Conservation (phyloP, 2,797 vertebrate genomes). For the Uromys caudimaculatus region DNA sequence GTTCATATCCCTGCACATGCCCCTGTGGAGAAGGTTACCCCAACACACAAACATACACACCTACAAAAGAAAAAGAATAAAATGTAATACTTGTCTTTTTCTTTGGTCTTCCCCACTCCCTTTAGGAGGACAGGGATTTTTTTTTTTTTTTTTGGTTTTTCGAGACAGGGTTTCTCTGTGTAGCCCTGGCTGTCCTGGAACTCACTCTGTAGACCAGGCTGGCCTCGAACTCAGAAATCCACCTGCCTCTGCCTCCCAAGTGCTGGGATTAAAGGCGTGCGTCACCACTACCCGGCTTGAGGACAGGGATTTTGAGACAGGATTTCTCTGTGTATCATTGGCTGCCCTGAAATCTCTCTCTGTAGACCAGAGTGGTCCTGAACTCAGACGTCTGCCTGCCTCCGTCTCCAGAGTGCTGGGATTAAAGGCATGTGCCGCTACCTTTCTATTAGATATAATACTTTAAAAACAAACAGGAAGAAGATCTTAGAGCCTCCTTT, state of each 20-base stretch:
- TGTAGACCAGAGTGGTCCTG: not conserved
- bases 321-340: not conserved
- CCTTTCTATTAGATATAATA: not conserved
- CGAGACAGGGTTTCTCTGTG: not conserved
- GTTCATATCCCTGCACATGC: not conserved
- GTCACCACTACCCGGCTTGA: not conserved
- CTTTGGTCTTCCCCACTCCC: not conserved
- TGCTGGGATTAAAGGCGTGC: not conserved
- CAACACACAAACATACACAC: not conserved
- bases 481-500: not conserved
- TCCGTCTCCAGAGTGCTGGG: not conserved
- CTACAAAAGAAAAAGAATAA: not conserved
- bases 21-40: not conserved
- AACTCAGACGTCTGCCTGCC: not conserved
- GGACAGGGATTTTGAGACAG: not conserved
- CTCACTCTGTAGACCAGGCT: not conserved
- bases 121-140: not conserved
- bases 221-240: not conserved
- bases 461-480: not conserved
- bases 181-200: not conserved
- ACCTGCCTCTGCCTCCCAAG: not conserved
- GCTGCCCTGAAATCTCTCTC: not conserved
- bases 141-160: too few relatives aligned
- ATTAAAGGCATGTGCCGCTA: not conserved
- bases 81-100: not conserved